Percentiles rank a stretch among this genome's conserved stretches.
Conservation (phyloP, 2,113 vertebrate genomes). For the Corythornis cristatus region DNA sequence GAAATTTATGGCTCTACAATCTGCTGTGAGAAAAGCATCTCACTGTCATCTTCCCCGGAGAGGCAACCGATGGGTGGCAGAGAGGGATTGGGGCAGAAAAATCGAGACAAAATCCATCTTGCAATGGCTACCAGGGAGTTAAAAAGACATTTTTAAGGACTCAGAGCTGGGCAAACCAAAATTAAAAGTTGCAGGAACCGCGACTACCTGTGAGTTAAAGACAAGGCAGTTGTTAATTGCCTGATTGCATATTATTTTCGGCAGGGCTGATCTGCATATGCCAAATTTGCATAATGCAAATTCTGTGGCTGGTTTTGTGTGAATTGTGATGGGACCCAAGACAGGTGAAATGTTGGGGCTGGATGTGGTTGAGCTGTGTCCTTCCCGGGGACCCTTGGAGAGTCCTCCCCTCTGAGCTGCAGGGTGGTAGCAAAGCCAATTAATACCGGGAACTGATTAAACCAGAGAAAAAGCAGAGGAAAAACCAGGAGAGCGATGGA, state of each 20-base stretch:
- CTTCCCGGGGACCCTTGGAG: not conserved
- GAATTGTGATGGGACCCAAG: not conserved
- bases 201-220: slow-evolving; percentile 40
- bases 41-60: not conserved
- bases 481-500: not conserved
- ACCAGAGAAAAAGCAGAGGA: not conserved
- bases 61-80: not conserved
- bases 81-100: not conserved
- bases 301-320: not conserved
- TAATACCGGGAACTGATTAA: not conserved
- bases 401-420: fast-evolving
- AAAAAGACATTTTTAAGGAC: not conserved
- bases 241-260: slow-evolving; percentile 48
- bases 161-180: not conserved
- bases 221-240: slow-evolving; percentile 24
- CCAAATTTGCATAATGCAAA: slow-evolving; percentile 60
- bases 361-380: not conserved
- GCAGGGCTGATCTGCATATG: slow-evolving; percentile 50
- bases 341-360: not conserved
- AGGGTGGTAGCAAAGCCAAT: not conserved
- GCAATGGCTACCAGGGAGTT: not conserved
- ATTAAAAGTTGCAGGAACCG: not conserved
- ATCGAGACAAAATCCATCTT: not conserved
- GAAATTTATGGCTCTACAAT: slow-evolving; percentile 72
- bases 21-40: slow-evolving; percentile 22